These are phyloP conservation scores for Apocheima hispidaria DNA, from an alignment of 2,888 invertebrate species.

Conservation along the genomic window DNA sequence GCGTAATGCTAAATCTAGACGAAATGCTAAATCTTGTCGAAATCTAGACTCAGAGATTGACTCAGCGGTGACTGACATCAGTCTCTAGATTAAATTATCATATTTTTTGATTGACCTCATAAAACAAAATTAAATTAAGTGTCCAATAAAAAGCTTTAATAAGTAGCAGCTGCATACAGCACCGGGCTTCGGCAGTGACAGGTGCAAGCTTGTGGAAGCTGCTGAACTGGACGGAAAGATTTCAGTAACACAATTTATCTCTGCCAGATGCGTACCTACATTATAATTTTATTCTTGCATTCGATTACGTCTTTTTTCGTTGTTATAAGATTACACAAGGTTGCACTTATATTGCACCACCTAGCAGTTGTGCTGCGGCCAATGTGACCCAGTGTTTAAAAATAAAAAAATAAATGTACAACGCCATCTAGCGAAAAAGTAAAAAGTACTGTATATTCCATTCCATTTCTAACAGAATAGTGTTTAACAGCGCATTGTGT, in stretches of 20 bases:
- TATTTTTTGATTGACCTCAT: not conserved
- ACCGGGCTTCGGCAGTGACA: slow-evolving; percentile 4
- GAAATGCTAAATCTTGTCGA: too few species aligned
- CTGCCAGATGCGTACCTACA: slow-evolving; percentile 4
- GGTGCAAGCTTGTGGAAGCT: not conserved
- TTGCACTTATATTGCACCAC: not conserved
- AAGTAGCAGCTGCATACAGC: slow-evolving; percentile 1
- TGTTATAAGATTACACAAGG: too few species aligned
- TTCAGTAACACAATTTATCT: not conserved
- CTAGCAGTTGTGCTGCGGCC: too few species aligned
- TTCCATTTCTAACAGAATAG: not conserved
- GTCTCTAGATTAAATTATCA: too few species aligned
- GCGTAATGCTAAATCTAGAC: too few species aligned
- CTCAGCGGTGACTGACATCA: too few species aligned
- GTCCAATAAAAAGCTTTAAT: not conserved
- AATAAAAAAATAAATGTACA: not conserved
- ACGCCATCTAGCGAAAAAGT: not conserved
- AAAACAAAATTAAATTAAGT: not conserved
- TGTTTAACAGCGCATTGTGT: too few species aligned
- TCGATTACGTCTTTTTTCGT: not conserved
- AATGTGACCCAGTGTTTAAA: too few species aligned
- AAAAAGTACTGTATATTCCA: not conserved
- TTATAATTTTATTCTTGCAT: not conserved
- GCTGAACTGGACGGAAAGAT: not conserved
- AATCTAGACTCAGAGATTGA: too few species aligned